These are phyloP conservation scores for Argyra leucocephala DNA, from an alignment of 2,888 invertebrate genomes.

Conservation along the genomic window DNA sequence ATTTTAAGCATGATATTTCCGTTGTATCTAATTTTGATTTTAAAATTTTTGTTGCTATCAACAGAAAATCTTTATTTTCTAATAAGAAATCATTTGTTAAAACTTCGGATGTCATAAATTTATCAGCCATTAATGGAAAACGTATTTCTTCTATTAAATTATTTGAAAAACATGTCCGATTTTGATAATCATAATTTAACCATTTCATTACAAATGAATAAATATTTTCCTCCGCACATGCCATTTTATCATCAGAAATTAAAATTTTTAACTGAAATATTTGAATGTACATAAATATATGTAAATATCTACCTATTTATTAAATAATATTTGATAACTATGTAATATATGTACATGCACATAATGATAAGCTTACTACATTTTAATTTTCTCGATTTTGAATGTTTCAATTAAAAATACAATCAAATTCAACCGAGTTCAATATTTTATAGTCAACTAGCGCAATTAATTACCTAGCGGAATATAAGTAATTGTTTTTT, in stretches of 20 bases:
- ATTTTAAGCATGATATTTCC: constrained; percentile 10
- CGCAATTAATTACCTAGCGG: too few species aligned
- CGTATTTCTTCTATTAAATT: constrained; percentile 12
- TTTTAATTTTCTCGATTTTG: too few species aligned
- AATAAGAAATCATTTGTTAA: constrained; percentile 5
- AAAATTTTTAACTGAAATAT: constrained; percentile 1
- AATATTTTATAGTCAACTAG: too few species aligned
- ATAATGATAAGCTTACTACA: too few species aligned
- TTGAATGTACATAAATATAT: too few species aligned
- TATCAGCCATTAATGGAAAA: constrained; percentile 11
- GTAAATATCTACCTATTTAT: too few species aligned
- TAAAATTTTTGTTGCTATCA: constrained; percentile 9
- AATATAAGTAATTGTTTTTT: too few species aligned
- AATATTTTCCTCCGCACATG: constrained; percentile 1
- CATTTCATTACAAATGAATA: constrained; percentile 12
- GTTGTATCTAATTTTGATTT: constrained; percentile 11
- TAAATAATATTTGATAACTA: too few species aligned
- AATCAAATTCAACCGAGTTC: too few species aligned
- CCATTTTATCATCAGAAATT: constrained; percentile 9
- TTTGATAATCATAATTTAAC: constrained; percentile 8
- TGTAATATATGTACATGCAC: too few species aligned
- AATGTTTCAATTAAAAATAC: too few species aligned
- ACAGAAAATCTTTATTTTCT: constrained; percentile 8
- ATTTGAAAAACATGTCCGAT: neutral
- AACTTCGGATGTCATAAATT: constrained; percentile 11